These are phyloP conservation scores for Pachypanchax playfairii DNA, from an alignment of 2,113 vertebrate genomes.

Conservation along the genomic window DNA sequence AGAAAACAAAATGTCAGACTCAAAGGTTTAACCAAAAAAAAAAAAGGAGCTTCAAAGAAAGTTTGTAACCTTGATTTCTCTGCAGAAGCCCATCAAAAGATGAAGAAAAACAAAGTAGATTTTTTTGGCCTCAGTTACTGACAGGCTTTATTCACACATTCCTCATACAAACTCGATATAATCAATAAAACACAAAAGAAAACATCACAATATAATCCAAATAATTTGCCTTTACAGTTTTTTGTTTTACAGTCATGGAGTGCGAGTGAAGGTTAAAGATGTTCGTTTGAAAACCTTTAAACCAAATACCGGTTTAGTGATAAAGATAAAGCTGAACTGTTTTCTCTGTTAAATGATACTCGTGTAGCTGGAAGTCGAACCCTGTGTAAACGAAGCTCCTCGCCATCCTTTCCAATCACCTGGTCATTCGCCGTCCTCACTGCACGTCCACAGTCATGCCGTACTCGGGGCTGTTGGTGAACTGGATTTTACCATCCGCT, in stretches of 20 bases:
- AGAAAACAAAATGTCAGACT: neutral
- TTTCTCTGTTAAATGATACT: no score
- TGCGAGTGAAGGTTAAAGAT: neutral
- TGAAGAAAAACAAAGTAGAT: conserved; percentile 5
- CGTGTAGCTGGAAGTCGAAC: neutral
- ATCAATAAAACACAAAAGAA: neutral
- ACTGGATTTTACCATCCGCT: conserved; percentile 82
- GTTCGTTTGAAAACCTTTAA: neutral
- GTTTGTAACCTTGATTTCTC: conserved; percentile 8
- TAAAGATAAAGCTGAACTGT: no score
- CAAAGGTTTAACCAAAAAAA: neutral
- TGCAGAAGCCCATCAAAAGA: neutral
- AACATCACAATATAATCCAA: conserved; percentile 21
- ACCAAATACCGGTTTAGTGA: no score
- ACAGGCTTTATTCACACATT: conserved; percentile 32
- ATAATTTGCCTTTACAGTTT: neutral
- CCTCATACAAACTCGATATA: neutral
- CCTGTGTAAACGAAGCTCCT: neutral
- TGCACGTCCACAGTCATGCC: conserved; percentile 77
- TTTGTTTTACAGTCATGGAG: neutral
- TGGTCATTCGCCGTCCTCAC: conserved; percentile 22
- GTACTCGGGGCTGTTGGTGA: conserved; percentile 79
- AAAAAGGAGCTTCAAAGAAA: conserved; percentile 5
- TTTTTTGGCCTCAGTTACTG: conserved; percentile 1
- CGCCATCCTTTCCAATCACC: neutral